Conservation (phyloP, 2,888 invertebrate genomes). For the Dendrolimus pini region DNA sequence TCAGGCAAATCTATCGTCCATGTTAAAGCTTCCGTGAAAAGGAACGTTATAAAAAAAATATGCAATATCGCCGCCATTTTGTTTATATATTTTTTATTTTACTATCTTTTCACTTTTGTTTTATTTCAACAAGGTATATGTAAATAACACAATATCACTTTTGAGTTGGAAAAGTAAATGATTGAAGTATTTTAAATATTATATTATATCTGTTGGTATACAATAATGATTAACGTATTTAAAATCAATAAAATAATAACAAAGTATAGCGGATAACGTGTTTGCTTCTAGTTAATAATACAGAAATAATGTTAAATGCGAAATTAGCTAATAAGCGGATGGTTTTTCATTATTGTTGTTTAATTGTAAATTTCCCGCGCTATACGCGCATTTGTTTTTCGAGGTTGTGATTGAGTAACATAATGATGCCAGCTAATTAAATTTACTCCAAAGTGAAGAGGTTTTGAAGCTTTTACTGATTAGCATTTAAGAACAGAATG, state of each 20-base stretch:
- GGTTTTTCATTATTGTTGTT: slow-evolving; percentile 25
- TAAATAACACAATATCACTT: background rate
- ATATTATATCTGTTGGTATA: too few relatives aligned
- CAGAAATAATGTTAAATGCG: too few relatives aligned
- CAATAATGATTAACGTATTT: too few relatives aligned
- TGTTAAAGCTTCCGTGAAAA: slow-evolving; percentile 30
- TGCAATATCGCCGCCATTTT: slow-evolving; percentile 26
- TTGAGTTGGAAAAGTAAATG: background rate
- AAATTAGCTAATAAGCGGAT: slow-evolving; percentile 25
- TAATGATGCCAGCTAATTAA: background rate
- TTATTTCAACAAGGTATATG: background rate
- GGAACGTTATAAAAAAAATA: slow-evolving; percentile 23
- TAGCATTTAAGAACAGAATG: too few relatives aligned
- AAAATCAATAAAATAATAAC: too few relatives aligned
- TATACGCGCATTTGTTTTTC: slow-evolving; percentile 27
- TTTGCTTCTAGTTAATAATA: too few relatives aligned
- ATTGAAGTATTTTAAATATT: background rate
- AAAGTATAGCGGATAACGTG: too few relatives aligned
- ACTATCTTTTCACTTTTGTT: slow-evolving; percentile 1
- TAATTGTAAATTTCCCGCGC: slow-evolving; percentile 55
- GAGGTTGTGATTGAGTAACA: slow-evolving; percentile 36
- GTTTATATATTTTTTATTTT: slow-evolving; percentile 12
- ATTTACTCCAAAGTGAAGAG: background rate
- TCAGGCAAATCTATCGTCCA: slow-evolving; percentile 60
- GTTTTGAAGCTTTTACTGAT: too few relatives aligned